Evolutionary conservation across 2,113 vertebrate genomes (phyloP), one percentile per base, ranked within the genome.

Genomic region (Menidia beryllina): DNA sequence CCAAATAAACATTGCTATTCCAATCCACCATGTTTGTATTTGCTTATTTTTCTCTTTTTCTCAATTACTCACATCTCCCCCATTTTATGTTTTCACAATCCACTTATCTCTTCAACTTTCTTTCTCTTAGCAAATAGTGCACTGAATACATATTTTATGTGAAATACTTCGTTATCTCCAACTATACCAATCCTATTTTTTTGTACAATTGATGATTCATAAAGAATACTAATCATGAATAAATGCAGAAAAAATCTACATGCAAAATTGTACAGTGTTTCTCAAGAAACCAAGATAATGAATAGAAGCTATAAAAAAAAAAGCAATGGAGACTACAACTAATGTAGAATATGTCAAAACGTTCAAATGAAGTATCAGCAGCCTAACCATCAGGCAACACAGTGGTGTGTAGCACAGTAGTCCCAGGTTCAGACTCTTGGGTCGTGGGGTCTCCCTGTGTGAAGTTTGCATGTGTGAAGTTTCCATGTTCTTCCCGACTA

Each of bases 1-100:
- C 81, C 83, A 93, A 92, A 92, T 91, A 92, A 91, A 92, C 87
- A 85, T 79, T 79, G 74, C 63, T 58, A 63, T 65, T 82, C 67
- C 66, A 73, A 68, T 86, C 62, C 69, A 66, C 81, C 25, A 55
- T 90, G 88, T 88, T 90, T 88, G 86, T 82, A 60, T 64, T 72
- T 86, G 83, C 91, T 92, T 93, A 87, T 91, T 92, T 91, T 65
- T 91, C 77, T 69, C 77, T 55, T 65, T 56, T 64, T 69, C 50
- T 58, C 25, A 43, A 39, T 48, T 51, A 54, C 7, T 52, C 53
- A 53, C 45, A 39, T 56, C 69, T 54, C 53, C 69, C 38, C 74
- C 47, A 52, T 36, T 11, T 51, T 27, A 23, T 58, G 25, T 66
- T 73, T 74, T 73, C 64, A 79, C 25, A 88, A 70, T 77, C 26